Evolutionary conservation across 2,888 invertebrate genomes (phyloP).

Genomic region (Agonopterix subpropinquella): DNA sequence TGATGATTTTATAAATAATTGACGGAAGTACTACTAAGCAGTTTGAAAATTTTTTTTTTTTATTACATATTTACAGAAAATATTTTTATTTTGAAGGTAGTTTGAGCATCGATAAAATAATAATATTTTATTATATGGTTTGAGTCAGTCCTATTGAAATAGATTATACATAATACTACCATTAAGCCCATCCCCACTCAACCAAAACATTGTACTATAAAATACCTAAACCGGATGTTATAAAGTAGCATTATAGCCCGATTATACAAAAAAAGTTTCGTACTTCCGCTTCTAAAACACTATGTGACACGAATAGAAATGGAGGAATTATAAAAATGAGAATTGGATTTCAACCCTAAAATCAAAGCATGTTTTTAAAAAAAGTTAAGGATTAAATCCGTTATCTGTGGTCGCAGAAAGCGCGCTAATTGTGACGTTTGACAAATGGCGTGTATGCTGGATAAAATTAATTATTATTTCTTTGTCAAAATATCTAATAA

Average conservation of each 20-base stretch:
- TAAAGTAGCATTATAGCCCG: slow-evolving; percentile 46
- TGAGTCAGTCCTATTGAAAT: too few relatives aligned
- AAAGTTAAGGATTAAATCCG: slow-evolving; percentile 34
- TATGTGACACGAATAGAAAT: slow-evolving; percentile 62
- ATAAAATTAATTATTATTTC: background rate
- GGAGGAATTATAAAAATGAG: slow-evolving; percentile 37
- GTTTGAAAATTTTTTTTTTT: too few relatives aligned
- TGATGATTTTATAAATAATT: too few relatives aligned
- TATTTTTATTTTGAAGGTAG: too few relatives aligned
- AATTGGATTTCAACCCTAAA: slow-evolving; percentile 15
- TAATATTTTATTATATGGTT: background rate
- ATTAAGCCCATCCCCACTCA: slow-evolving; percentile 18
- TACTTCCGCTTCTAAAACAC: slow-evolving; percentile 49
- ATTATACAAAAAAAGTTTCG: slow-evolving; percentile 43
- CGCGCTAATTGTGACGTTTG: slow-evolving; percentile 55
- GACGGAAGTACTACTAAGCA: too few relatives aligned
- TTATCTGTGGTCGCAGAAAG: slow-evolving; percentile 52
- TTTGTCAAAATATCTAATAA: too few relatives aligned
- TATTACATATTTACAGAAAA: too few relatives aligned
- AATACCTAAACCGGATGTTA: slow-evolving; percentile 42
- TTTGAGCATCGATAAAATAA: too few relatives aligned
- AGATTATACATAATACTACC: slow-evolving; percentile 6
- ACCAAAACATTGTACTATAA: slow-evolving; percentile 29
- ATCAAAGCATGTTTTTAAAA: slow-evolving; percentile 22
- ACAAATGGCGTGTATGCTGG: background rate